Conservation (phyloP, 2,888 invertebrate species). For the Tortrix viridana region DNA sequence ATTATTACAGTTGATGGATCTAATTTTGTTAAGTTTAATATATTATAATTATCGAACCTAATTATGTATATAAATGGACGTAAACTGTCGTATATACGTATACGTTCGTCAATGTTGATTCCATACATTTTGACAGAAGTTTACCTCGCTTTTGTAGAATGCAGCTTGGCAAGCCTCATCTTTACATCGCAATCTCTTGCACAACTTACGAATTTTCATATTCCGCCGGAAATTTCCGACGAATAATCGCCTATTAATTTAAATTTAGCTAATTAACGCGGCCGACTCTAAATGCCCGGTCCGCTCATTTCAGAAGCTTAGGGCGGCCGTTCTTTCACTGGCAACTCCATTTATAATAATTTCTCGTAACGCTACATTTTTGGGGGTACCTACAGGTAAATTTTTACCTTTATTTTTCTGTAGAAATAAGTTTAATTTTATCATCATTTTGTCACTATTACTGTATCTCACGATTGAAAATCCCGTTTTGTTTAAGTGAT, state of each 20-base stretch:
- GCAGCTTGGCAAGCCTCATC: neutral
- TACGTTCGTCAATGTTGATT: too few relatives aligned
- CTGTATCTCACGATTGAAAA: too few relatives aligned
- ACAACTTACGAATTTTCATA: conserved; percentile 17
- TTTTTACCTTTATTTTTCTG: too few relatives aligned
- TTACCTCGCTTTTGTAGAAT: too few relatives aligned
- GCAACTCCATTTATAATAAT: conserved; percentile 73
- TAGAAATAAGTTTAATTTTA: neutral
- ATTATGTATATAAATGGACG: too few relatives aligned
- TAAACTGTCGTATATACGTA: too few relatives aligned
- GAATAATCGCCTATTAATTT: conserved; percentile 77
- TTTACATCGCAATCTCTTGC: neutral
- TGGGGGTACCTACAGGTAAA: conserved; percentile 7
- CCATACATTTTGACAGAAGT: too few relatives aligned
- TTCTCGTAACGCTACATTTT: conserved; percentile 43
- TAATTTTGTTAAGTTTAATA: too few relatives aligned
- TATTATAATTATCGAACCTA: too few relatives aligned
- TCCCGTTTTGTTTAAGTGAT: too few relatives aligned
- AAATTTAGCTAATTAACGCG: conserved; percentile 77
- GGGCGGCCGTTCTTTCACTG: conserved; percentile 49
- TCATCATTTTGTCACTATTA: too few relatives aligned
- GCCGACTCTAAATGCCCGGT: conserved; percentile 67
- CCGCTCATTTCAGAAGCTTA: conserved; percentile 65
- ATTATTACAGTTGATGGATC: too few relatives aligned
- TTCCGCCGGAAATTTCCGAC: conserved; percentile 58